Conservation (phyloP, 1,140 invertebrate species). For the Spodoptera litura region DNA sequence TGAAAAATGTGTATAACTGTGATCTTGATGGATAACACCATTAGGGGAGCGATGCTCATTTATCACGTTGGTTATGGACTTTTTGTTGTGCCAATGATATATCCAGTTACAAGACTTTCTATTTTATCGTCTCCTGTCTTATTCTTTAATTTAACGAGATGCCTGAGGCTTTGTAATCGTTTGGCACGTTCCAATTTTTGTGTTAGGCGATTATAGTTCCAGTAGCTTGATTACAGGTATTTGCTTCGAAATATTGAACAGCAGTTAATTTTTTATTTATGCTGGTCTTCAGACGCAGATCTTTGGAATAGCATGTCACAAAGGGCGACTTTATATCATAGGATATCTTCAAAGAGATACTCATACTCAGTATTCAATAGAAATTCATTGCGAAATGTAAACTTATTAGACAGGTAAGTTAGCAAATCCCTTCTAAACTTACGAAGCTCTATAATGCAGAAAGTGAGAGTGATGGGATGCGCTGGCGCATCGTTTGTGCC, state of each 20-base stretch:
- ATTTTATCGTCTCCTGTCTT: constrained; percentile 10
- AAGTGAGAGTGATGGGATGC: constrained; percentile 74
- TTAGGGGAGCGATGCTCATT: constrained; percentile 21
- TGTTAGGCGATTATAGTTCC: too few relatives aligned
- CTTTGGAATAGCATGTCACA: too few relatives aligned
- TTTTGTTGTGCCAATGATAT: constrained; percentile 21
- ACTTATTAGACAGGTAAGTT: too few relatives aligned
- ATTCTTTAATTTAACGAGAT: constrained; percentile 2
- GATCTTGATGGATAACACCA: constrained; percentile 15
- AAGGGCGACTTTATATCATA: too few relatives aligned
- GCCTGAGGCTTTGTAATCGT: background rate
- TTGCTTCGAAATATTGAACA: too few relatives aligned
- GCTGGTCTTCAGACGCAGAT: too few relatives aligned
- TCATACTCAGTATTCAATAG: too few relatives aligned
- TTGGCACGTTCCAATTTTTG: too few relatives aligned
- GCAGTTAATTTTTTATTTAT: too few relatives aligned
- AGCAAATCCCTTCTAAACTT: constrained; percentile 28
- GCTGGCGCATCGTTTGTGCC: constrained; percentile 60
- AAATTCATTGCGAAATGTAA: too few relatives aligned
- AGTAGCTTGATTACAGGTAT: too few relatives aligned
- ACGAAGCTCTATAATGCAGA: constrained; percentile 54
- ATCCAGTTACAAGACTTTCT: constrained; percentile 30
- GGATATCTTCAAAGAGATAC: too few relatives aligned
- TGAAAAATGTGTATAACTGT: constrained; percentile 27
- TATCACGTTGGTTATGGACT: constrained; percentile 17